Evolutionary conservation across 2,113 vertebrate genomes (phyloP).

Genomic region (Cathartes aura): DNA sequence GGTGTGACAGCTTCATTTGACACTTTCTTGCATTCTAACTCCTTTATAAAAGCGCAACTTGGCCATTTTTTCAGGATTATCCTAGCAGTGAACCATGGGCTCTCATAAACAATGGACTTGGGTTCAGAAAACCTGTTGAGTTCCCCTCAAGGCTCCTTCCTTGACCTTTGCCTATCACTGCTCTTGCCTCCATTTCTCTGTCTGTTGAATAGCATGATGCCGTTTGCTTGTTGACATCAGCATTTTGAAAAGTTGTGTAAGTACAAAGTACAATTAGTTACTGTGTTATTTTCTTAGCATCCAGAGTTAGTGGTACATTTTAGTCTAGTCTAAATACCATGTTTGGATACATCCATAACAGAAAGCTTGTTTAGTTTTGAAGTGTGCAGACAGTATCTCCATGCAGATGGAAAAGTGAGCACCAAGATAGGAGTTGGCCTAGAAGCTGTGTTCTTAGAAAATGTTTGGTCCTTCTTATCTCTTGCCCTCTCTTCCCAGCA

Average conservation of each 20-base stretch:
- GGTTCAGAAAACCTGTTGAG: neutral
- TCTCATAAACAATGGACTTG: neutral
- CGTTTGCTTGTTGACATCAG: neutral
- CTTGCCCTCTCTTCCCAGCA: neutral
- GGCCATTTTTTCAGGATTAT: neutral
- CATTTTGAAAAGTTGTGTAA: neutral
- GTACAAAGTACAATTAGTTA: neutral
- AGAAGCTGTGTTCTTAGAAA: neutral
- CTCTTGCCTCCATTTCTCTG: neutral
- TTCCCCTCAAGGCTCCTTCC: neutral
- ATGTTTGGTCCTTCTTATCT: neutral
- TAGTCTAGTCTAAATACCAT: neutral
- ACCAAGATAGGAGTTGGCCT: neutral
- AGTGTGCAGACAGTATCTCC: neutral
- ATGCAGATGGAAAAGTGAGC: neutral
- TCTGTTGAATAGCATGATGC: neutral
- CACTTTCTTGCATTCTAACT: neutral
- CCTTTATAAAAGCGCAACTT: neutral
- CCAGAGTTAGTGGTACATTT: neutral
- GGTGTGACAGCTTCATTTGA: neutral
- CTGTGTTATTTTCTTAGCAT: neutral
- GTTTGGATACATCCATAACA: neutral
- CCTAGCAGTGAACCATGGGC: neutral
- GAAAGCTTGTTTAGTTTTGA: neutral
- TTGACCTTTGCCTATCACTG: neutral